Evolutionary conservation across 92 coral and sea anemone species (phyloP), one percentile per base, ranked within the genome.

Genomic region (Zoanthus sociatus): DNA sequence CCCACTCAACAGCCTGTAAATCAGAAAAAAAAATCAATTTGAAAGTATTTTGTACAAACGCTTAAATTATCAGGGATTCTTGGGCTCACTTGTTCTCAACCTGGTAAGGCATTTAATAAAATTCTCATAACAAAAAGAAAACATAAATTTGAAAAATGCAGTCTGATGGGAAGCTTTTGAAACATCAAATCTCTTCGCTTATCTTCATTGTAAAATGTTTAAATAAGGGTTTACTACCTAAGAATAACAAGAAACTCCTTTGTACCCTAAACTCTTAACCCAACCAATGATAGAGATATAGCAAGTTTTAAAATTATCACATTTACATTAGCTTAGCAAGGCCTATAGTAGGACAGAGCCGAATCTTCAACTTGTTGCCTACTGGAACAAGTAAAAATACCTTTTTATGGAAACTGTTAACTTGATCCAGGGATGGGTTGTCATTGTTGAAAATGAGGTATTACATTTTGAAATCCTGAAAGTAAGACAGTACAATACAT

Each of bases 1-100:
- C 67, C 67, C 67, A 60, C 13, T 60, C 67, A 60, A 60, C 67
- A 60, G 67, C 16, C 67, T 60, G 67, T 60, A 60, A 60, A 60
- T 13, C 4, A 60, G 53, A 48, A 48, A 60, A 60, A 13, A 60
- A 60, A 60, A 13, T 60, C 16, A 60, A 7, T 12, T 60, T 13
- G 16, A 60, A 60, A 13, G 14, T 60, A 60, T 12, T 13, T 60
- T 60, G 53, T 48, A 48, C 53, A 48, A 48, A 48, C 6, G 53
- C 20, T 60, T 60, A 7, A 7, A 13, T 26, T 26, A 26, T 26
- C 26, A 26, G 26, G 26, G 26, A 26, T 26, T 26, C 26, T 26
- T 26, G 26, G 26, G 26, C 26, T 26, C 26, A 13, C 16, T 60
- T 12, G 13, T 60, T 4, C 16, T 60, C 67, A n/a, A 60, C 4